Conservation (phyloP, 2,113 vertebrate genomes). For the Onychostoma macrolepis region DNA sequence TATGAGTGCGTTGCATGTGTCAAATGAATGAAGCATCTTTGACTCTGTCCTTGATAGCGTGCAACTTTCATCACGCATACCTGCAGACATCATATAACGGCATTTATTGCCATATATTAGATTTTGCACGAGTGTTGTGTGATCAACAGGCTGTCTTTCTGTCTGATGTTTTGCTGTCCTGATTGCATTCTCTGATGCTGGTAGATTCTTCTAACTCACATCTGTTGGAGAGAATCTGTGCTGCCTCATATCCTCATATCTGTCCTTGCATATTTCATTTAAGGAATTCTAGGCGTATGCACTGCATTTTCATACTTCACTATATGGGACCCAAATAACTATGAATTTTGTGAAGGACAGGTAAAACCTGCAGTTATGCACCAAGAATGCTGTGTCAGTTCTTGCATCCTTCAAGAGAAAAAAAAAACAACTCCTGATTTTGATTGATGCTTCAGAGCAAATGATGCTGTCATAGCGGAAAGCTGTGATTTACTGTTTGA, state of each 20-base stretch:
- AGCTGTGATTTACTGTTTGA: constrained; percentile 11
- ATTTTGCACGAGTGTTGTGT: not conserved
- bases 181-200: not conserved
- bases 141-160: constrained; percentile 47
- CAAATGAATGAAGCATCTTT: not conserved
- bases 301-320: not conserved
- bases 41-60: not conserved
- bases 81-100: not conserved
- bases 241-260: not conserved
- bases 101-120: not conserved
- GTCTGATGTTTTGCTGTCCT: constrained; percentile 15
- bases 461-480: not conserved
- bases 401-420: not conserved
- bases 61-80: constrained; percentile 32
- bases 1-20: not conserved
- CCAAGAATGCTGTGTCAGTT: constrained; percentile 10
- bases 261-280: not conserved
- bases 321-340: not conserved
- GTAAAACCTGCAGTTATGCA: not conserved
- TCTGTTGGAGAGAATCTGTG: not conserved
- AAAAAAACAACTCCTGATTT: not conserved
- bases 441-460: constrained; percentile 42
- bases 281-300: not conserved
- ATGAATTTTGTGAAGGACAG: not conserved
- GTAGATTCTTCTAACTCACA: not conserved